These are phyloP conservation scores for Anisognathus igniventris DNA, from an alignment of 2,797 vertebrate genomes.

Conservation along the genomic window DNA sequence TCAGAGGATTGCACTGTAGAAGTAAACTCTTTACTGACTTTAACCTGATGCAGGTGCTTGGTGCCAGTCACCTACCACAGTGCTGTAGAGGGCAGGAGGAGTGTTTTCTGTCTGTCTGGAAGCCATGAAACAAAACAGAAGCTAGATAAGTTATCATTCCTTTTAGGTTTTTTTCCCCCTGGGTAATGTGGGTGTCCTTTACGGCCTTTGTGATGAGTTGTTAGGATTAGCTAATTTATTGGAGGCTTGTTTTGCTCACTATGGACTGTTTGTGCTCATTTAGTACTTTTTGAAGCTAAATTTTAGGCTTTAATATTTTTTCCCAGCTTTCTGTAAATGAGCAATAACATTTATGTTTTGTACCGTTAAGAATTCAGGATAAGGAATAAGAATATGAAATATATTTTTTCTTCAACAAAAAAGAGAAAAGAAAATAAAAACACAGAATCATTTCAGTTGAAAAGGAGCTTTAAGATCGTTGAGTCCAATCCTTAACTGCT, in stretches of 20 bases:
- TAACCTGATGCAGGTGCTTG: neutral
- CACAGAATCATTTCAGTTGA: neutral
- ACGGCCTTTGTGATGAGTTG: neutral
- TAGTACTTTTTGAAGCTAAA: neutral
- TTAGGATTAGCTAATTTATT: neutral
- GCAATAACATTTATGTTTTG: neutral
- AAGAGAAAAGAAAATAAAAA: neutral
- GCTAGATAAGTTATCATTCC: neutral
- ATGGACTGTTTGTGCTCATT: neutral
- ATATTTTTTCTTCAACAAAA: neutral
- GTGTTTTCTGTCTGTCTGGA: neutral
- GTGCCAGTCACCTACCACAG: neutral
- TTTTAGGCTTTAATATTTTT: neutral
- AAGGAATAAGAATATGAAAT: neutral
- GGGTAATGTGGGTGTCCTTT: neutral
- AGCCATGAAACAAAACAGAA: neutral
- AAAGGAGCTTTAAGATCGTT: neutral
- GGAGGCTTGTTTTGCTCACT: neutral
- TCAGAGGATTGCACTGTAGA: neutral
- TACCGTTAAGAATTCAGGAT: neutral
- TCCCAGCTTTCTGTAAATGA: neutral
- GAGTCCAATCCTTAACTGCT: neutral
- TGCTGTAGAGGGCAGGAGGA: accelerated
- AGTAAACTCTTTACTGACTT: neutral
- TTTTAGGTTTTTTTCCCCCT: accelerated